Evolutionary conservation across 2,797 vertebrate species (phyloP).

Genomic region (Prunella strophiata): DNA sequence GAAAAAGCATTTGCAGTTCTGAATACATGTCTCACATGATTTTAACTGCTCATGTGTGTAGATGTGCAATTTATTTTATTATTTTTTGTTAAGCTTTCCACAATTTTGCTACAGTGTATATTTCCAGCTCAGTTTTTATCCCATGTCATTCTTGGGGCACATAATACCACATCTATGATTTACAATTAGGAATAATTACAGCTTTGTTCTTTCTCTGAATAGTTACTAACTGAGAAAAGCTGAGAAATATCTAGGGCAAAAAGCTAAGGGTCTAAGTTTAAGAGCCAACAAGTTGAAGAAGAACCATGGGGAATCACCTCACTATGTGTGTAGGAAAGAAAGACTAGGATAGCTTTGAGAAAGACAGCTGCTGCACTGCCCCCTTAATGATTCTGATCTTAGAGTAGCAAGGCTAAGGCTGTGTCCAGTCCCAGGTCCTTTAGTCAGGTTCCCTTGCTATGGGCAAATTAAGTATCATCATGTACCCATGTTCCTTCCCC

Average conservation of each 20-base stretch:
- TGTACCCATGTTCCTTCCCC: background rate
- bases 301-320: background rate
- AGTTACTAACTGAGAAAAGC: conserved; percentile 5
- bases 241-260: background rate
- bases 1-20: conserved; percentile 30
- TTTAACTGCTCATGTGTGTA: conserved; percentile 33
- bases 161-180: background rate
- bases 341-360: background rate
- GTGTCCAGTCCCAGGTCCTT: background rate
- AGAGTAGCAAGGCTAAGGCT: background rate
- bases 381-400: background rate
- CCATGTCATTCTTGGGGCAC: background rate
- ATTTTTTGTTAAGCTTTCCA: background rate
- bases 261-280: background rate
- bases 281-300: background rate
- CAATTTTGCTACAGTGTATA: conserved; percentile 5
- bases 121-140: conserved; percentile 4
- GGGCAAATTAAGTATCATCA: background rate
- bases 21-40: conserved; percentile 41
- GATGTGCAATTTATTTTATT: conserved; percentile 25
- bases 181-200: background rate
- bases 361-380: background rate
- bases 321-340: background rate
- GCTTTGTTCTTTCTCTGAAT: background rate
- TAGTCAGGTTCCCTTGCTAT: background rate